Conservation (phyloP, 2,797 vertebrate genomes). For the Emydoidea blandingii region DNA sequence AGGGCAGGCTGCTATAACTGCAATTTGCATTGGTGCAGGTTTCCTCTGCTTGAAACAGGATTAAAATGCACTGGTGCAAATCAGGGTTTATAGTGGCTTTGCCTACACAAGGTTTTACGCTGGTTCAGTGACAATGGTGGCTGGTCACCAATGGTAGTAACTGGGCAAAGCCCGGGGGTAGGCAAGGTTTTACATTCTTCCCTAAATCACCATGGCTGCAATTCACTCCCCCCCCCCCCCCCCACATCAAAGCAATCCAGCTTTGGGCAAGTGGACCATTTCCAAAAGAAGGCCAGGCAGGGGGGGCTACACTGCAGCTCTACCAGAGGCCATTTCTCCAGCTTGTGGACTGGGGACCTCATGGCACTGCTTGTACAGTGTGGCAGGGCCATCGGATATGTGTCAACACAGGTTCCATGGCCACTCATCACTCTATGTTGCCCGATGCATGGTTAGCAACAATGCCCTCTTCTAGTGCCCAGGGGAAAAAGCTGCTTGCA, state of each 20-base stretch:
- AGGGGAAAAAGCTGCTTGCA: neutral
- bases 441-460: neutral
- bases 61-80: neutral
- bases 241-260: too few relatives aligned
- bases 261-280: too few relatives aligned
- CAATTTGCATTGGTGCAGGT: conserved; percentile 25
- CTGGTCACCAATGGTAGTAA: neutral
- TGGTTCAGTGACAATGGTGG: neutral
- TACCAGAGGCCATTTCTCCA: neutral
- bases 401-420: neutral
- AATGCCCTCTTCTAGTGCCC: too few relatives aligned
- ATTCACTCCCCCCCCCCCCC: too few relatives aligned
- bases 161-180: too few relatives aligned
- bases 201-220: too few relatives aligned
- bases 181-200: too few relatives aligned
- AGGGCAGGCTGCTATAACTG: neutral
- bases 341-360: neutral
- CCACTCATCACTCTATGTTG: neutral
- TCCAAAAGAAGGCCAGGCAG: too few relatives aligned
- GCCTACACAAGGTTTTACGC: rapidly evolving
- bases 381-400: neutral
- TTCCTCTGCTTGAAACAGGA: neutral
- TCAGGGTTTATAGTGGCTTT: neutral
- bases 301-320: too few relatives aligned
- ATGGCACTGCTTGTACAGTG: neutral